Base-by-base conservation (phyloP, 1,140 invertebrate genomes). In the Diorhabda elongata region DNA sequence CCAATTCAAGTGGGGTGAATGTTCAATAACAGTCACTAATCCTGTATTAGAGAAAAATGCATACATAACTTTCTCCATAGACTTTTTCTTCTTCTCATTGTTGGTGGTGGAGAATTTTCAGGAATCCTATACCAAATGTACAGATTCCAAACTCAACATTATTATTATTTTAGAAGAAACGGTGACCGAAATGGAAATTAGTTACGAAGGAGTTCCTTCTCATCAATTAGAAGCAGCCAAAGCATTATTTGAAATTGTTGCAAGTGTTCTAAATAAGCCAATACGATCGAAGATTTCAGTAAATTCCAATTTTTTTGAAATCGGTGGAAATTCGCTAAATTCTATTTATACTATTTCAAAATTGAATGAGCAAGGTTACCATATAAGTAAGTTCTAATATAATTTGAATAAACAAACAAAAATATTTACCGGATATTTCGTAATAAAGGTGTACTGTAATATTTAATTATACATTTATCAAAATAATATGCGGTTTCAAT, bases 271-370 rank as follows among this genome's bases (percentile, higher is more conserved):
- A 43, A 88, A 89, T 5, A 81, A 85, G 41, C 84, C 86, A 2
- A 83, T 85, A 0, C 81, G 90, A 43, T 82, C 84, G 0, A 81
- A 83, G 2, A 76, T 93, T 0, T 85, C 85, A 2, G 69, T 87
- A 0, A 81, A 86, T 7, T 85, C 88, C 1, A 93, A 92, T 73
- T 96, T 94, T 79, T 95, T 92, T 76, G 87, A 93, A 68, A 83
- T 94, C 44, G 93, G 93, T 8, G 93, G 93, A 26, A 94, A 95
- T 77, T 95, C 93, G 0, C 82, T 96, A 2, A 95, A 95, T 78
- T 93, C 92, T 0, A 89, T 95, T 52, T 90, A 87, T 67, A 93
- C 91, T 0, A 90, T 95, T 3, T 91, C 91, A 0, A 86, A 87
- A 75, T 80, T 95, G 52, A 83, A 86, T n/a, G 90, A 94, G 62